A percentile compares a stretch with the other conserved stretches of the same genome.
Conservation (phyloP, 2,888 invertebrate genomes). For the Hybos culiciformis region DNA sequence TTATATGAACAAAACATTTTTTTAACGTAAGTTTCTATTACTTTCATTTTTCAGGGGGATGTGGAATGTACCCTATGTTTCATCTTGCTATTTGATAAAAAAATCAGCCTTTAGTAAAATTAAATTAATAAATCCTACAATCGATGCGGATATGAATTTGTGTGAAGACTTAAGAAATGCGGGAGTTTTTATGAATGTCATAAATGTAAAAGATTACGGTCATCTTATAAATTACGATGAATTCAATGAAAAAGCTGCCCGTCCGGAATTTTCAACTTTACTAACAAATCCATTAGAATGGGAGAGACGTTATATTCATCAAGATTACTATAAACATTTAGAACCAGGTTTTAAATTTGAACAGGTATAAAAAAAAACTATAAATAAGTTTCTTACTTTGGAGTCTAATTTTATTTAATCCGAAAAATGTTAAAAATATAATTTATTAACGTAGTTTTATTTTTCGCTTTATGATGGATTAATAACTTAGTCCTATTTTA, state of each 20-base stretch:
- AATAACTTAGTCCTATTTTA: too few species aligned
- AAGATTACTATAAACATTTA: constrained; percentile 61
- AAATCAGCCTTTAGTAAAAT: constrained; percentile 44
- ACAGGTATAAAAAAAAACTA: constrained; percentile 40
- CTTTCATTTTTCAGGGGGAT: constrained; percentile 59
- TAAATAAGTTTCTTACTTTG: not conserved
- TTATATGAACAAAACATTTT: not conserved
- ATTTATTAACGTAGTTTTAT: too few species aligned
- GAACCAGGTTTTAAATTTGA: constrained; percentile 43
- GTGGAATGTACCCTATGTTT: constrained; percentile 93
- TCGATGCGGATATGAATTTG: constrained; percentile 92
- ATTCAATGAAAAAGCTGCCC: constrained; percentile 55
- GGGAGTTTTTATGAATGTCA: constrained; percentile 83
- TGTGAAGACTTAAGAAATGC: constrained; percentile 47
- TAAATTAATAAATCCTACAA: constrained; percentile 45
- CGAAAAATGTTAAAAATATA: too few species aligned
- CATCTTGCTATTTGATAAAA: constrained; percentile 69
- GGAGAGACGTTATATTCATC: constrained; percentile 81
- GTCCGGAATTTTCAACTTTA: constrained; percentile 86
- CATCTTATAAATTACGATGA: constrained; percentile 78
- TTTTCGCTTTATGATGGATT: too few species aligned
- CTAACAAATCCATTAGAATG: constrained; percentile 85
- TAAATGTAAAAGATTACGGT: constrained; percentile 72
- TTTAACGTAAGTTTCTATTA: constrained; percentile 11
- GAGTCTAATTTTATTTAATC: not conserved